These are phyloP conservation scores for Mesoligia furuncula DNA, from an alignment of 2,888 invertebrate genomes.

Conservation along the genomic window DNA sequence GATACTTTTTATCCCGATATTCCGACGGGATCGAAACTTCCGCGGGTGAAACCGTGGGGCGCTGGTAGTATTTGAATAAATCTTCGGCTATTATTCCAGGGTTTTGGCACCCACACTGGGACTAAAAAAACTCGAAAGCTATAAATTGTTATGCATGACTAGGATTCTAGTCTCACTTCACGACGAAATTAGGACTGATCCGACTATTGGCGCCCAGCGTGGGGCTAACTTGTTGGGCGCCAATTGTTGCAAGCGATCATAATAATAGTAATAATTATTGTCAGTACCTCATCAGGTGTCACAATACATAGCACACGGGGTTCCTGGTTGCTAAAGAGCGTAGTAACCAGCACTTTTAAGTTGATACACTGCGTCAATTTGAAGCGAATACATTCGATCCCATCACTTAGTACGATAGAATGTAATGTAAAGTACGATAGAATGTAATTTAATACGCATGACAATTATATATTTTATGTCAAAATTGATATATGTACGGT, in stretches of 20 bases:
- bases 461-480: too few species aligned
- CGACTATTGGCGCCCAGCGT: constrained; percentile 15
- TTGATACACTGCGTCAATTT: not conserved
- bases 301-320: not conserved
- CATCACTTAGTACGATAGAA: too few species aligned
- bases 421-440: too few species aligned
- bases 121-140: not conserved
- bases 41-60: too few species aligned
- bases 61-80: not conserved
- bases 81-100: not conserved
- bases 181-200: not conserved
- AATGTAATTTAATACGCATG: too few species aligned
- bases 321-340: not conserved
- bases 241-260: not conserved
- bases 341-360: not conserved
- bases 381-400: too few species aligned
- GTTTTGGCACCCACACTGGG: not conserved
- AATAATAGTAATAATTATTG: not conserved
- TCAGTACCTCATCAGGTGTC: not conserved
- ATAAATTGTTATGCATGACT: not conserved
- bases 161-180: not conserved
- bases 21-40: too few species aligned
- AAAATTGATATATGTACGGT: too few species aligned
- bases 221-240: not conserved
- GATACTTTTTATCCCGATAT: too few species aligned